Evolutionary conservation across 2,888 invertebrate genomes (phyloP).

Genomic region (Magallana nippona): DNA sequence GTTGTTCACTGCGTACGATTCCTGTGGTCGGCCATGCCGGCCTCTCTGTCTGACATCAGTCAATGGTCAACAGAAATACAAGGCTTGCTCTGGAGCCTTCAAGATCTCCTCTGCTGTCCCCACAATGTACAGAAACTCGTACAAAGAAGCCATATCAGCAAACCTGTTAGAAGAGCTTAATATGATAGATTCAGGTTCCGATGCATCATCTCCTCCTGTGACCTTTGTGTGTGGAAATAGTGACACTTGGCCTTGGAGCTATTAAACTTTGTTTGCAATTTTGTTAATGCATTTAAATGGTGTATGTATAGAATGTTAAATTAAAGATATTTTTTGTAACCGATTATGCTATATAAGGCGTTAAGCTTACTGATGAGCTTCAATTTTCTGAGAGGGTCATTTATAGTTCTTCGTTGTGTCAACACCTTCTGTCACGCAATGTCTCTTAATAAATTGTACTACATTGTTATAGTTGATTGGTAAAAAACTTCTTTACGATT

Average conservation of each 20-base stretch:
- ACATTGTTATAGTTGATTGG: no score
- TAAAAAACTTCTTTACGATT: no score
- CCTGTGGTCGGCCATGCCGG: slow-evolving; percentile 67
- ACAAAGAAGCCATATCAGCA: slow-evolving; percentile 48
- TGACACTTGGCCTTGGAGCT: slow-evolving; percentile 41
- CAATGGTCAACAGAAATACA: slow-evolving; percentile 48
- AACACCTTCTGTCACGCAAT: no score
- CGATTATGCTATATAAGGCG: no score
- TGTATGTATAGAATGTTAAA: no score
- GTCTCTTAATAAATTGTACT: no score
- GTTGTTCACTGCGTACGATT: slow-evolving; percentile 64
- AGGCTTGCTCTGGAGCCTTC: slow-evolving; percentile 64
- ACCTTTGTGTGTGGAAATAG: slow-evolving; percentile 44
- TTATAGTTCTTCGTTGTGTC: no score
- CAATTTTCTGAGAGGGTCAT: no score
- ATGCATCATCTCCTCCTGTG: slow-evolving; percentile 26
- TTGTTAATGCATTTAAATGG: no score
- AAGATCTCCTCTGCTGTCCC: slow-evolving; percentile 55
- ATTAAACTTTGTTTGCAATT: no score
- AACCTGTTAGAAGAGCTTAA: slow-evolving; percentile 40
- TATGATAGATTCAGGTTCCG: not conserved
- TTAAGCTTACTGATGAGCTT: no score
- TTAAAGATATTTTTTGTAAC: no score
- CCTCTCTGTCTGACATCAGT: slow-evolving; percentile 59
- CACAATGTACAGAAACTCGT: slow-evolving; percentile 57